These are phyloP conservation scores for Perizoma affinitatum DNA, from an alignment of 2,888 invertebrate species.

Conservation along the genomic window DNA sequence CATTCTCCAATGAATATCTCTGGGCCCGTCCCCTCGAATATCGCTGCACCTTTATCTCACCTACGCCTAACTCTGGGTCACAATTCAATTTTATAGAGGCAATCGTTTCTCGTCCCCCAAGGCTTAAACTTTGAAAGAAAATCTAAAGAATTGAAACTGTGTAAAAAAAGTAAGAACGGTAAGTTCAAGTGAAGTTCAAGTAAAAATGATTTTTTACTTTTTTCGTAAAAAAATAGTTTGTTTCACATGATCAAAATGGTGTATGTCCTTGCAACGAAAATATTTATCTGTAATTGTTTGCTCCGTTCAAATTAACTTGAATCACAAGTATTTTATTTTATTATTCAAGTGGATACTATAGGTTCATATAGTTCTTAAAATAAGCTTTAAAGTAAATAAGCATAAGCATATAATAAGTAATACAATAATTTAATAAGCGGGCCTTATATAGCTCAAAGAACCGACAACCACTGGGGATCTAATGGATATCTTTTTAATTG, in stretches of 20 bases:
- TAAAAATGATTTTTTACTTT: neutral
- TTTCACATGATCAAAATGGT: neutral
- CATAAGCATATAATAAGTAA: no score
- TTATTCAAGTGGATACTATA: no score
- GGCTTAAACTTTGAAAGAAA: slow-evolving; percentile 45
- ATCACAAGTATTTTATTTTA: no score
- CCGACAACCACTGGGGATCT: no score
- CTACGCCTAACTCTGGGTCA: slow-evolving; percentile 52
- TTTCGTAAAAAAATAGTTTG: slow-evolving; percentile 1
- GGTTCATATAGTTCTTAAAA: no score
- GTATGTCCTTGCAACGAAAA: neutral
- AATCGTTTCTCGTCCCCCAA: slow-evolving; percentile 55
- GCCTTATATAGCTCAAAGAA: no score
- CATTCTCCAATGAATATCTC: slow-evolving; percentile 31
- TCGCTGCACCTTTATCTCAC: slow-evolving; percentile 52
- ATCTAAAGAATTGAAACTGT: slow-evolving; percentile 40
- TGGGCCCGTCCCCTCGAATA: slow-evolving; percentile 38
- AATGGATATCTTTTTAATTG: no score
- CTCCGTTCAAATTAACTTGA: no score
- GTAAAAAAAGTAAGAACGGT: neutral
- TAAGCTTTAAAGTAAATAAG: no score
- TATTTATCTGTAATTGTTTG: no score
- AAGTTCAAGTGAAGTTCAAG: no score
- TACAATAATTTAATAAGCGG: no score
- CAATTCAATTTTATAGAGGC: slow-evolving; percentile 63